Conservation (phyloP, 37 sponge, comb jelly and placozoan species). For the Chondrilla cf. caribensis region DNA sequence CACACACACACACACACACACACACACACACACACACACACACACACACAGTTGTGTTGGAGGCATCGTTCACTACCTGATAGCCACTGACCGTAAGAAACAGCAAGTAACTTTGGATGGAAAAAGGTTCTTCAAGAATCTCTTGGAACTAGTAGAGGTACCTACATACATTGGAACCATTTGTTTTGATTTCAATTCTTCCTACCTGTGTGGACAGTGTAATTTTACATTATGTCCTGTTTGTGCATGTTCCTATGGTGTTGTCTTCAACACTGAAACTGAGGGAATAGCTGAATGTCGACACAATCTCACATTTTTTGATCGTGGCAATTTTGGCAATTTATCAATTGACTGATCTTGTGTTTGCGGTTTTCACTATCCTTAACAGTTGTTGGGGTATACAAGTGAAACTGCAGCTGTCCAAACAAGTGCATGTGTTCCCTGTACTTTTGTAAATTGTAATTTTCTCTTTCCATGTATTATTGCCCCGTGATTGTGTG, state of each 20-base stretch:
- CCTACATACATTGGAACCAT: too few species aligned
- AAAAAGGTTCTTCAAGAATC: slow-evolving; percentile 28
- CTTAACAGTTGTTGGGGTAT: too few species aligned
- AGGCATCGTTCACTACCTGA: slow-evolving; percentile 54
- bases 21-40: neutral
- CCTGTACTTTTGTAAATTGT: neutral
- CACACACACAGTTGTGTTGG: slow-evolving; percentile 17
- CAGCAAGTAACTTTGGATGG: slow-evolving; percentile 55
- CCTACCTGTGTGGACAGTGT: neutral
- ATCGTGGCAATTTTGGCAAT: too few species aligned
- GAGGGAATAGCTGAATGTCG: too few species aligned
- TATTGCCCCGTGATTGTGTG: neutral
- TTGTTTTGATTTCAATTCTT: neutral
- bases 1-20: neutral
- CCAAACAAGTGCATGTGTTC: too few species aligned
- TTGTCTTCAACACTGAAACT: too few species aligned
- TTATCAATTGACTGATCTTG: too few species aligned
- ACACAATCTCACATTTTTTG: too few species aligned
- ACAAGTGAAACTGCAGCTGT: too few species aligned
- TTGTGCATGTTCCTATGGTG: too few species aligned
- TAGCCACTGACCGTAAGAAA: slow-evolving; percentile 54
- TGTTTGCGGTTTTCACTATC: too few species aligned
- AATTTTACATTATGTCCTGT: too few species aligned
- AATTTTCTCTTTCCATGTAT: neutral
- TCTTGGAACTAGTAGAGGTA: slow-evolving; percentile 46